A percentile compares a stretch with the other conserved stretches of the same genome.
phyloP scores from a whole-genome alignment of 2,797 vertebrate genomes.

The Siniperca scherzeri region DNA sequence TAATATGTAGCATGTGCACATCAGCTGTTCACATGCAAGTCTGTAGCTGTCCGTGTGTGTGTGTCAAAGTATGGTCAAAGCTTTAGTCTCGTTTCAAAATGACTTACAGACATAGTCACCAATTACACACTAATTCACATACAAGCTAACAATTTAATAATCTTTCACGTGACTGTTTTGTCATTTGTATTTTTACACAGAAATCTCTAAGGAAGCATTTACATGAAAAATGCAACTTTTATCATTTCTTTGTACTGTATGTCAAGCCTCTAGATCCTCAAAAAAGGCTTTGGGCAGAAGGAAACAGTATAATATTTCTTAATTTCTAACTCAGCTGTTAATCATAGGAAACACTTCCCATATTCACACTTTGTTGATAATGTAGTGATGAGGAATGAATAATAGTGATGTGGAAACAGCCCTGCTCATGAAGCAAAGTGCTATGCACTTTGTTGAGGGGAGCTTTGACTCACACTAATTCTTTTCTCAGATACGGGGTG shows the following conservation, averaged over 20 bases:
- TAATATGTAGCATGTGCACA: no score
- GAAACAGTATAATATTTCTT: constrained; percentile 48
- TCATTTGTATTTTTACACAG: not conserved
- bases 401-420: constrained; percentile 50
- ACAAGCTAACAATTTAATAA: not conserved
- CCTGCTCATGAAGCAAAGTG: constrained; percentile 24
- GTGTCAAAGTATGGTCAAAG: not conserved
- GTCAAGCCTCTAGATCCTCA: not conserved
- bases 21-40: not conserved
- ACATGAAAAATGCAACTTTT: not conserved
- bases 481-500: constrained; percentile 36
- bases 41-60: not conserved
- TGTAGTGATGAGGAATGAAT: constrained; percentile 64
- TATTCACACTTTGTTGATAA: constrained; percentile 62
- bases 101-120: not conserved
- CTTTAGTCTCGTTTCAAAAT: not conserved
- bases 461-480: constrained; percentile 49
- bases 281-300: constrained; percentile 24
- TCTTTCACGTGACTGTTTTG: not conserved
- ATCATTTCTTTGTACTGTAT: not conserved
- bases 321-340: constrained; percentile 54
- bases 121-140: not conserved
- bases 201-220: not conserved
- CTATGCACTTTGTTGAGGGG: constrained; percentile 14
- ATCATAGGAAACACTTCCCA: constrained; percentile 59